Evolutionary conservation across 1,140 invertebrate species (phyloP).

Genomic region (Steinernema khuongi): DNA sequence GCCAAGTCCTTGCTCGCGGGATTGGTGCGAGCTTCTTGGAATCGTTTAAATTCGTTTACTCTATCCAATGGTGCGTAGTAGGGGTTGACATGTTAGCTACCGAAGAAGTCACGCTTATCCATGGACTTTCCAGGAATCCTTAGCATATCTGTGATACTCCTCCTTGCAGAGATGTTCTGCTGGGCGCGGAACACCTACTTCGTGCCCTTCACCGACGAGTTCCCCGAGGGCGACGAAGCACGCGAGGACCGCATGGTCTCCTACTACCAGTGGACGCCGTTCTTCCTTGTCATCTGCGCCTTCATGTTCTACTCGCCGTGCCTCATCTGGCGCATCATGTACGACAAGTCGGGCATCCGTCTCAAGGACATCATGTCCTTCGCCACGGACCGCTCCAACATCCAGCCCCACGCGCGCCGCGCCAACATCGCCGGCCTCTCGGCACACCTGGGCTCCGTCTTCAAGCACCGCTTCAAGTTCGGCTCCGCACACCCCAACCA

Average conservation of each 20-base stretch:
- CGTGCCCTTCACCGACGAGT: slow-evolving; percentile 43
- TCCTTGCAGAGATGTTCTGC: slow-evolving; percentile 58
- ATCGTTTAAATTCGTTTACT: too few relatives aligned
- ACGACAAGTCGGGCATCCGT: slow-evolving; percentile 50
- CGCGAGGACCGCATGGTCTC: slow-evolving; percentile 46
- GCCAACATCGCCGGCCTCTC: slow-evolving; percentile 49
- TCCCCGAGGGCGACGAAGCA: slow-evolving; percentile 43
- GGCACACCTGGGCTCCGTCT: slow-evolving; percentile 53
- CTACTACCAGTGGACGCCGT: slow-evolving; percentile 65
- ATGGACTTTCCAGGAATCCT: neutral
- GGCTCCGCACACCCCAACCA: slow-evolving; percentile 46
- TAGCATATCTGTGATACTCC: neutral
- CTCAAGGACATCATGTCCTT: slow-evolving; percentile 54
- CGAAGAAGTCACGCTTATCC: too few relatives aligned
- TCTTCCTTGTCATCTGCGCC: slow-evolving; percentile 59
- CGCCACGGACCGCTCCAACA: slow-evolving; percentile 53
- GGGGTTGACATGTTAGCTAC: too few relatives aligned
- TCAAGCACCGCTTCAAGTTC: slow-evolving; percentile 50
- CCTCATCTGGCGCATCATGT: slow-evolving; percentile 48
- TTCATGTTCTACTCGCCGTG: slow-evolving; percentile 57
- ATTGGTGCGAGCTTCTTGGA: too few relatives aligned
- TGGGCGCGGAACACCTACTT: slow-evolving; percentile 56
- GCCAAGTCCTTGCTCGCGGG: too few relatives aligned
- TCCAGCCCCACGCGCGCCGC: slow-evolving; percentile 45
- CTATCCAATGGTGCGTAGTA: too few relatives aligned